Base-by-base conservation (phyloP, 2,888 invertebrate genomes). In the Leucophenga montana region DNA sequence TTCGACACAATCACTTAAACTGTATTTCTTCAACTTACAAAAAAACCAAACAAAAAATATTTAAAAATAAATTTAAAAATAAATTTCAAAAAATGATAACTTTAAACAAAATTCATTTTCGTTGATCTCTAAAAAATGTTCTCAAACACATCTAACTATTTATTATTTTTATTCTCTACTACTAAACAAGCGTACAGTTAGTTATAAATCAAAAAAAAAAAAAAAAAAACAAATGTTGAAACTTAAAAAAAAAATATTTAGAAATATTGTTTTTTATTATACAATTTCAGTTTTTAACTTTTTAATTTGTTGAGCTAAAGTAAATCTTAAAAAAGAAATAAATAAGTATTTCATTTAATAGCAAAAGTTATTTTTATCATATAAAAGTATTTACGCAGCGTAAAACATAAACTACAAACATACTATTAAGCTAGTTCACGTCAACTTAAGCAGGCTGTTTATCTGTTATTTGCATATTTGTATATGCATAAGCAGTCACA, bases 101-200 rank as follows among this genome's bases (percentile, higher is more conserved):
- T 27, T 27, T 27, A 27, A 27, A 27, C 27, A 27, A 27, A 27
- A 27, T 27, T 27, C 2, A 39, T 5, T 39, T 39, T 39, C 33
- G 11, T 39, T 16, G 61, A 61, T 61, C 61, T 61, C 61, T 14
- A 39, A 18, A 39, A 18, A 31, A 61, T 27, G 18, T 61, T 61
- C 39, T 61, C 61, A 56, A 14, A 56, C 22, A 56, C 56, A 22
- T 56, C 18, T 22, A 13, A 39, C 61, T 39, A 61, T 20, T 61
- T 39, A 39, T 61, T 61, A n/a, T 61, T 39, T 39, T 39, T 11
- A 11, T 11, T 39, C 8, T 39, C 39, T 39, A 39, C 3, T 20
- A 65, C 16, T 53, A 27, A 65, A 48, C 27, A 61, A 44, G 18
- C 61, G 61, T 61, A 61, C 61, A 61, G 61, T 61, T 61, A 61